Evolutionary conservation across 2,888 invertebrate species (phyloP), one percentile per base, ranked within the genome.

Genomic region (Cyclophora punctaria): DNA sequence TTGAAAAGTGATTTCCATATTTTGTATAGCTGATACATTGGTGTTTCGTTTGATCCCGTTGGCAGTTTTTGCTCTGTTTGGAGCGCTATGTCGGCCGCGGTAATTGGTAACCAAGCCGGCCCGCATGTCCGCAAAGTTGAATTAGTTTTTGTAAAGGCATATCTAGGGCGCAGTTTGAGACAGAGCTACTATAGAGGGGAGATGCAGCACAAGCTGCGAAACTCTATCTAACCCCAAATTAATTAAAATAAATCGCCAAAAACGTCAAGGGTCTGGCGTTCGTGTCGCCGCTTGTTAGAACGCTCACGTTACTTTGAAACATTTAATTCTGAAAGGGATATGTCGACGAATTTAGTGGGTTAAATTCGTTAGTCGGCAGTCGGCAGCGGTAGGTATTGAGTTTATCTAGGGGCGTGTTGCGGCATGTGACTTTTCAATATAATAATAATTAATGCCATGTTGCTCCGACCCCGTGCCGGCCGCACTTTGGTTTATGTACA

Each of bases 241-340:
- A 73, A 76, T 75, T 75, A 75, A 75, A 75, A 75, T 73, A 69
- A 73, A 71, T 70, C 64, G 62, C 66, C 66, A 64, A 64, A 72
- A 74, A 67, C 64, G 71, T 70, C 71, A 68, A 64, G 67, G 66
- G 71, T 68, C 64, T 66, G 67, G 64, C 65, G 61, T 59, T 58
- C 62, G 52, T 53, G 60, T 20, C 20, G 20, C 20, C 20, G 64
- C 68, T 73, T 73, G 69, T 74, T 75, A 72, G 69, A 67, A 65
- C 66, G 67, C 66, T 66, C 68, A 65, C 68, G 68, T 70, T 66
- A 67, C 62, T 69, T 62, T 59, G 59, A 67, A 73, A 73, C 69
- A 66, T 66, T 66, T 63, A 62, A 66, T 64, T 62, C 64, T 33
- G 6, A 44, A 44, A 44, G 33, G 20, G 7, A 20, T 33, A 20